These are phyloP conservation scores for Alligator sinensis DNA, from an alignment of 2,113 vertebrate species.

Conservation along the genomic window DNA sequence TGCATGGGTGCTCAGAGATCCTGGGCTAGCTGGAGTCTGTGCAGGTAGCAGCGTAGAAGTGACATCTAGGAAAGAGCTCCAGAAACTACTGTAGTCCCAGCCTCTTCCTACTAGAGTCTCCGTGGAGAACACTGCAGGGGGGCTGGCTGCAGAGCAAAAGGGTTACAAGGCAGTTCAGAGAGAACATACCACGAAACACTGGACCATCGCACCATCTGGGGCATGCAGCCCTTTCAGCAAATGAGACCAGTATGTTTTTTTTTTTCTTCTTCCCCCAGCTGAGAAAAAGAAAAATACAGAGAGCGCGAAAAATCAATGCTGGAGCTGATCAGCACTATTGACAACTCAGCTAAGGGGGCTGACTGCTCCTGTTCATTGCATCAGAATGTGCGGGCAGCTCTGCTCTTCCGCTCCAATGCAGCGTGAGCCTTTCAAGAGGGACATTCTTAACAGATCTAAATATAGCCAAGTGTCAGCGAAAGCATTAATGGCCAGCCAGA, in stretches of 20 bases:
- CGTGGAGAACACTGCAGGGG: too few relatives aligned
- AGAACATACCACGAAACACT: background rate
- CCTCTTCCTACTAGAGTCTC: background rate
- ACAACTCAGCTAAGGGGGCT: background rate
- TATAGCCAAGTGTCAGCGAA: background rate
- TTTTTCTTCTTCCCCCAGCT: background rate
- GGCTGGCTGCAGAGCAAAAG: background rate
- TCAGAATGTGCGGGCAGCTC: background rate
- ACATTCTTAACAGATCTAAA: background rate
- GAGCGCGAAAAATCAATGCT: background rate
- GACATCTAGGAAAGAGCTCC: too few relatives aligned
- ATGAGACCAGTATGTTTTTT: background rate
- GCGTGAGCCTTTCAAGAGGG: background rate
- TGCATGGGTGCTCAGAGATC: background rate
- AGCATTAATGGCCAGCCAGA: slow-evolving; percentile 8
- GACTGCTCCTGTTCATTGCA: background rate
- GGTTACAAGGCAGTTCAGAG: background rate
- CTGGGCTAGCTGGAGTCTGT: background rate
- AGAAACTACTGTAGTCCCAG: background rate
- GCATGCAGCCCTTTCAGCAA: background rate
- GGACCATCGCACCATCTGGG: background rate
- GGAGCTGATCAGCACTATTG: slow-evolving; percentile 2
- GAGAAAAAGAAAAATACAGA: background rate
- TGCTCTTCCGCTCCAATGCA: background rate
- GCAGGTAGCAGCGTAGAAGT: background rate